phyloP scores from a whole-genome alignment of 2,888 invertebrate genomes.

The Troides oblongomaculatus region DNA sequence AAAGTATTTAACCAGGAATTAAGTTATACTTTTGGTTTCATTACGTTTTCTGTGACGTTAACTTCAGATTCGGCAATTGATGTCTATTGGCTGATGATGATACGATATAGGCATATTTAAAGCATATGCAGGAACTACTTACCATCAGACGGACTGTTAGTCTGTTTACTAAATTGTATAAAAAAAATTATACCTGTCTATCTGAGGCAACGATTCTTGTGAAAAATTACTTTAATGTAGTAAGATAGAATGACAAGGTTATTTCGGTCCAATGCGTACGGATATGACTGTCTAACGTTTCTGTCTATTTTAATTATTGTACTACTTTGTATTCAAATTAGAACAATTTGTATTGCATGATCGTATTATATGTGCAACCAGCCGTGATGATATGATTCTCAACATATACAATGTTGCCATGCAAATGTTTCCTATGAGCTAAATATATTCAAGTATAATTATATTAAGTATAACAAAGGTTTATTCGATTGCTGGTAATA shows the following conservation, averaged over 20 bases:
- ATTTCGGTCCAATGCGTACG: background rate
- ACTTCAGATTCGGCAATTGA: too few species aligned
- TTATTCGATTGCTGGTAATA: background rate
- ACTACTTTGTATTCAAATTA: slow-evolving; percentile 30
- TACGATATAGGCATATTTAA: too few species aligned
- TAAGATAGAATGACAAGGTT: too few species aligned
- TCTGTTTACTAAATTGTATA: too few species aligned
- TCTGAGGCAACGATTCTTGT: slow-evolving; percentile 44
- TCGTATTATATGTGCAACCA: slow-evolving; percentile 19
- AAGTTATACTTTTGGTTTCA: too few species aligned
- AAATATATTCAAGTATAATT: slow-evolving; percentile 1
- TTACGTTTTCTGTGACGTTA: too few species aligned
- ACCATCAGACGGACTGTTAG: too few species aligned
- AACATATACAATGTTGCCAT: slow-evolving; percentile 30
- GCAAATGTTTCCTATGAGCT: slow-evolving; percentile 30
- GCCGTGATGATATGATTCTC: slow-evolving; percentile 18
- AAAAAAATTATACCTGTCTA: slow-evolving; percentile 45
- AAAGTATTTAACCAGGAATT: too few species aligned
- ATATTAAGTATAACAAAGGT: slow-evolving; percentile 5
- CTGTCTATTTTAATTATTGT: slow-evolving; percentile 25
- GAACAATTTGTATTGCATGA: slow-evolving; percentile 26
- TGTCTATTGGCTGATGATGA: too few species aligned
- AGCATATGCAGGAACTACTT: too few species aligned
- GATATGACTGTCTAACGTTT: slow-evolving; percentile 16
- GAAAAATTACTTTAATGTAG: slow-evolving; percentile 55